Conservation (phyloP, 2,888 invertebrate species). For the Andrena hattorfiana region DNA sequence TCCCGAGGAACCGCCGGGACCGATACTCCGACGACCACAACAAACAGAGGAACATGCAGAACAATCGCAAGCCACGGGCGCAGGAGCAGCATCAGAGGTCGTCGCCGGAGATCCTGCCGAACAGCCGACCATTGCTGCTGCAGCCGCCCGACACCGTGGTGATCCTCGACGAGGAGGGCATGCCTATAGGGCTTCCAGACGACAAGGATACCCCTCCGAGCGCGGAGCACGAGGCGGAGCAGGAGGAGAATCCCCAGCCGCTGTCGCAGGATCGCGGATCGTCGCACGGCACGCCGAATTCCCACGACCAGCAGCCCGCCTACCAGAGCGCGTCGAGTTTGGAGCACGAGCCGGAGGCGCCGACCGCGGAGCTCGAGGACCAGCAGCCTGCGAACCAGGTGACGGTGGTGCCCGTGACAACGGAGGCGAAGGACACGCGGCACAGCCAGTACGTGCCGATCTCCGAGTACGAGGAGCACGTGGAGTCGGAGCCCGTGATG, state of each 20-base stretch:
- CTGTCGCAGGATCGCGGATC: slow-evolving; percentile 38
- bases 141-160: slow-evolving; percentile 76
- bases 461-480: slow-evolving; percentile 66
- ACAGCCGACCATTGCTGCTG: slow-evolving; percentile 68
- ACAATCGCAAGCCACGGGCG: slow-evolving; percentile 70
- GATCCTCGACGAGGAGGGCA: slow-evolving; percentile 76
- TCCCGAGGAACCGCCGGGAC: slow-evolving; percentile 75
- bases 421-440: slow-evolving; percentile 51
- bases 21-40: slow-evolving; percentile 77
- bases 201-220: slow-evolving; percentile 53
- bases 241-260: slow-evolving; percentile 40
- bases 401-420: slow-evolving; percentile 47
- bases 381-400: slow-evolving; percentile 42
- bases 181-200: slow-evolving; percentile 72
- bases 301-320: slow-evolving; percentile 45
- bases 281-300: slow-evolving; percentile 41
- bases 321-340: slow-evolving; percentile 29
- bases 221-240: slow-evolving; percentile 25
- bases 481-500: slow-evolving; percentile 52
- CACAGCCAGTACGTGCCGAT: slow-evolving; percentile 56
- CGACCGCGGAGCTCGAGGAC: slow-evolving; percentile 40
- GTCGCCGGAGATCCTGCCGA: slow-evolving; percentile 68
- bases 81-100: slow-evolving; percentile 68
- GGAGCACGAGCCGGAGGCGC: slow-evolving; percentile 48
- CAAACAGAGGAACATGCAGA: slow-evolving; percentile 68